Conservation (phyloP, 2,888 invertebrate species). For the Polydrusus cervinus region DNA sequence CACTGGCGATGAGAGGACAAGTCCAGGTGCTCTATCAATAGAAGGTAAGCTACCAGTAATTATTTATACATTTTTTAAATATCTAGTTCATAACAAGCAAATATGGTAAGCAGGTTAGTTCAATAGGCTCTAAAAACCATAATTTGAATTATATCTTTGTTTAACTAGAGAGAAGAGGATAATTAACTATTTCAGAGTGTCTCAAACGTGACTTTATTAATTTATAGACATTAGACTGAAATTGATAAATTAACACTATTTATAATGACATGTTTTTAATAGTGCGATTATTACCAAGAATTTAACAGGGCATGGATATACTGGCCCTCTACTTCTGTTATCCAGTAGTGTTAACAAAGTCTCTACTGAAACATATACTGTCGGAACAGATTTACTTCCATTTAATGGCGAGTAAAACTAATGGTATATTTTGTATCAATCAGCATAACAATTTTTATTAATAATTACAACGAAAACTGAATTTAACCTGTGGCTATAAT, state of each 20-base stretch:
- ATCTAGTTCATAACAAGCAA: not conserved
- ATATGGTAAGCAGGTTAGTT: not conserved
- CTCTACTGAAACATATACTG: not conserved
- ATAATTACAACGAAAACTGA: not conserved
- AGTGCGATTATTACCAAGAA: not conserved
- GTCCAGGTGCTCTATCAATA: conserved; percentile 1
- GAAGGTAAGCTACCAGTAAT: not conserved
- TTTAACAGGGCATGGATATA: not conserved
- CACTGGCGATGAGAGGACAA: not conserved
- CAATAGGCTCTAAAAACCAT: not conserved
- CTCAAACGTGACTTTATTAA: not conserved
- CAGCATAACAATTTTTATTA: not conserved
- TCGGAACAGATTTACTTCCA: not conserved
- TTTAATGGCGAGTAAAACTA: not conserved
- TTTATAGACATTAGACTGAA: not conserved
- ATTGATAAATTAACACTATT: not conserved
- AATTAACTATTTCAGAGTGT: conserved; percentile 1
- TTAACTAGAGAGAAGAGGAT: not conserved
- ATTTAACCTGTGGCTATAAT: not conserved
- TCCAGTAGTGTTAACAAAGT: not conserved
- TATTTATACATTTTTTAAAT: not conserved
- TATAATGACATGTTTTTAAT: not conserved
- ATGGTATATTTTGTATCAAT: not conserved
- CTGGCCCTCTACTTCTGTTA: not conserved
- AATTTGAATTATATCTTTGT: not conserved